A percentile compares a stretch with the other conserved stretches of the same genome.
These are phyloP conservation scores for Prolemur simus DNA, from an alignment of 2,113 vertebrate species.

Conservation along the genomic window DNA sequence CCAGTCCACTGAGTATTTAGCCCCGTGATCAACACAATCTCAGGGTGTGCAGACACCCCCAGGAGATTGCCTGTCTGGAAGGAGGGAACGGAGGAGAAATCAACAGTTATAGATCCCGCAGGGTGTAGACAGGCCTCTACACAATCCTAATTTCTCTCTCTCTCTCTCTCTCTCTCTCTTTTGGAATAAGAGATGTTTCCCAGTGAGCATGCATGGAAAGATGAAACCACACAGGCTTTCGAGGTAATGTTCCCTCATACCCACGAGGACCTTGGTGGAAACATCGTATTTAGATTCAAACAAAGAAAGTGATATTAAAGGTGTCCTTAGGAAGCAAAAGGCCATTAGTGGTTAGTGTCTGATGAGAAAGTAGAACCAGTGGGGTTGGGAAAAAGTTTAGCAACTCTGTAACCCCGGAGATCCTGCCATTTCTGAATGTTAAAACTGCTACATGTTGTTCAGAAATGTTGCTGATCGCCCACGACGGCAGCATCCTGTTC, in stretches of 20 bases:
- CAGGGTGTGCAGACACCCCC: background rate
- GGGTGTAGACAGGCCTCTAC: background rate
- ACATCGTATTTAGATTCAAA: background rate
- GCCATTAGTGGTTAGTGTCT: background rate
- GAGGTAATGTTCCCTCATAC: background rate
- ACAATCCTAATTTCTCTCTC: background rate
- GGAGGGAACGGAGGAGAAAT: background rate
- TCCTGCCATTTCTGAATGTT: background rate
- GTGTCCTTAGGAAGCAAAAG: background rate
- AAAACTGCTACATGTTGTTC: background rate
- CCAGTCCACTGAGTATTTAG: too few species aligned
- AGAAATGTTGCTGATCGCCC: background rate
- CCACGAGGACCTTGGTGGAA: background rate
- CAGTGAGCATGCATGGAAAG: background rate
- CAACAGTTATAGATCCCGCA: background rate
- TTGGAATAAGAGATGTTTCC: background rate
- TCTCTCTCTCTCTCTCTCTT: background rate
- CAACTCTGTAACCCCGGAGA: too few species aligned
- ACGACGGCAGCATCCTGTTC: too few species aligned
- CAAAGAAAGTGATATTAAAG: background rate
- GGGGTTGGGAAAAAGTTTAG: too few species aligned
- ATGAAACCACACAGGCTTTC: background rate
- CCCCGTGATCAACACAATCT: background rate
- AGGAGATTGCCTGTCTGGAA: background rate
- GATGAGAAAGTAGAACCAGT: background rate